phyloP scores from a whole-genome alignment of 2,797 vertebrate genomes.

The Sternotherus odoratus region DNA sequence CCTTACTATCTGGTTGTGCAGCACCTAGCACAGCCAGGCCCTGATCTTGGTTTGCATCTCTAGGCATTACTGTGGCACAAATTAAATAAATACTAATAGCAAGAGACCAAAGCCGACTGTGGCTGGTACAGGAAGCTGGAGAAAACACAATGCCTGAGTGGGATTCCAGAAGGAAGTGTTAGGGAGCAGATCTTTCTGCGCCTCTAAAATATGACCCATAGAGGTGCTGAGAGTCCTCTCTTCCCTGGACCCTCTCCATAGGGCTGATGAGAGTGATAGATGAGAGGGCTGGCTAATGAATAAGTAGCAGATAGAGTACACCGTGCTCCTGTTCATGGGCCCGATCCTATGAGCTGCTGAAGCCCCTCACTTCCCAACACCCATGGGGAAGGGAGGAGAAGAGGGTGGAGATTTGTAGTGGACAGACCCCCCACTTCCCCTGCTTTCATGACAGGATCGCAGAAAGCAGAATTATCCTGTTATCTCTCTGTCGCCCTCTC shows the following conservation, averaged over 20 bases:
- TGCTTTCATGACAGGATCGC: background rate
- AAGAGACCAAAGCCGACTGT: background rate
- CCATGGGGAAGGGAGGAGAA: background rate
- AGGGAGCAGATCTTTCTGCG: background rate
- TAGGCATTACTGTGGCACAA: background rate
- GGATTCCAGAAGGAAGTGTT: background rate
- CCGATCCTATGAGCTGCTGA: background rate
- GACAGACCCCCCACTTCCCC: background rate
- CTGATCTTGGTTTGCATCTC: background rate
- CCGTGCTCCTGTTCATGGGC: too few relatives aligned
- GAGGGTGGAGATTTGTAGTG: background rate
- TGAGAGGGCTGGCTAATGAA: background rate
- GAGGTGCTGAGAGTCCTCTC: background rate
- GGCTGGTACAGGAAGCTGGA: conserved; percentile 18
- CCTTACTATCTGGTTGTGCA: background rate
- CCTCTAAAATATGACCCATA: too few relatives aligned
- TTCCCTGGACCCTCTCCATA: background rate
- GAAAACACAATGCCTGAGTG: background rate
- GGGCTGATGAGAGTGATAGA: background rate
- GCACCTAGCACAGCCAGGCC: background rate
- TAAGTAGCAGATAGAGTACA: background rate
- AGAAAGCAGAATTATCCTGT: background rate
- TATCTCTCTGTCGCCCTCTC: background rate
- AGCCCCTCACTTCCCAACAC: background rate
- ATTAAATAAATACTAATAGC: background rate